Conservation (phyloP, 1,140 invertebrate genomes). For the Meloidogyne chitwoodi region DNA sequence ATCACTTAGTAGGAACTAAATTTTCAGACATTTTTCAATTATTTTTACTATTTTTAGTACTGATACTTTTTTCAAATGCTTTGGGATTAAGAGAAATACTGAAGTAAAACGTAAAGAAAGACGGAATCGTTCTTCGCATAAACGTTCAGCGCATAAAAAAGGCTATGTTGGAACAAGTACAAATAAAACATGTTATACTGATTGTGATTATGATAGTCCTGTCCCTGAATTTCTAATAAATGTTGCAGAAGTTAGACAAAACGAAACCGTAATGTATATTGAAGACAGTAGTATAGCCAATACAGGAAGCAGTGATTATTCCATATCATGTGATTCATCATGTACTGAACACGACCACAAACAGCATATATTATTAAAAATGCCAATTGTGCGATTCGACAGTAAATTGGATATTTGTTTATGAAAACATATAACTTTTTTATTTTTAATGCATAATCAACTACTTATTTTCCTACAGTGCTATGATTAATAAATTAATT, state of each 20-base stretch:
- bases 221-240: not conserved
- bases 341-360: not conserved
- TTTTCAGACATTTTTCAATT: too few species aligned
- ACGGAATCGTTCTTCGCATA: not conserved
- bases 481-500: too few species aligned
- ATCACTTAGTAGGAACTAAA: conserved; percentile 27
- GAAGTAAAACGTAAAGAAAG: not conserved
- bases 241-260: not conserved
- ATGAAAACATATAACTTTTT: not conserved
- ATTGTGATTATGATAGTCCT: not conserved
- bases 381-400: not conserved
- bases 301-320: not conserved
- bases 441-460: too few species aligned
- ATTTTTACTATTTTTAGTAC: not conserved
- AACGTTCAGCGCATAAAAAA: not conserved
- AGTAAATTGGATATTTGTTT: not conserved
- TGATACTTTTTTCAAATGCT: not conserved
- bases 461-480: too few species aligned
- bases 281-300: not conserved
- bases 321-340: not conserved
- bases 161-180: not conserved
- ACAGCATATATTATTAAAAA: not conserved
- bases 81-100: not conserved
- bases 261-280: not conserved
- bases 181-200: not conserved